These are phyloP conservation scores for Melanotaenia boesemani DNA, from an alignment of 2,797 vertebrate species.

Conservation along the genomic window DNA sequence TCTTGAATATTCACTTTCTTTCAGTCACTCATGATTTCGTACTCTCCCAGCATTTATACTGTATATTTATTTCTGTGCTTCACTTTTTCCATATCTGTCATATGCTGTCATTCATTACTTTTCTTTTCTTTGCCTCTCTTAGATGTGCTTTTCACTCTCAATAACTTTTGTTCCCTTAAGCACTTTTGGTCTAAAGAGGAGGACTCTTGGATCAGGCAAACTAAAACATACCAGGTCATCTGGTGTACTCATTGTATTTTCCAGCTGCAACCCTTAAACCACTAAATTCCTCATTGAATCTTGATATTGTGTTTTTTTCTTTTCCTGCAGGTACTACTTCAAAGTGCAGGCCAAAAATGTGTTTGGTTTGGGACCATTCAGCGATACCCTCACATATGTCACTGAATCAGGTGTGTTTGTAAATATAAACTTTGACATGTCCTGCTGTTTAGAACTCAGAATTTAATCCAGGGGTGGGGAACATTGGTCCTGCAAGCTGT, in stretches of 20 bases:
- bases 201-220: conserved; percentile 55
- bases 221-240: conserved; percentile 48
- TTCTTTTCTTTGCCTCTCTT: conserved; percentile 25
- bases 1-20: conserved; percentile 2
- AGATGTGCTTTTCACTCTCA: conserved; percentile 26
- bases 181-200: conserved; percentile 57
- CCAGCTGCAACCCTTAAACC: conserved; percentile 40
- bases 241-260: conserved; percentile 61
- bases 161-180: conserved; percentile 26
- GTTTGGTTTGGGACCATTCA: conserved; percentile 93
- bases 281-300: conserved; percentile 37
- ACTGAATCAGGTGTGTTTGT: conserved; percentile 94
- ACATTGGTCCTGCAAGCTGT: no score
- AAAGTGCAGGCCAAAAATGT: conserved; percentile 97
- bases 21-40: neutral
- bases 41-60: conserved; percentile 1
- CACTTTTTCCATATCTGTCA: conserved; percentile 41
- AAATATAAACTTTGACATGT: conserved; percentile 14
- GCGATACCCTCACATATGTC: conserved; percentile 91
- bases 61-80: conserved; percentile 13
- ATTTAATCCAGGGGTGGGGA: neutral
- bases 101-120: conserved; percentile 35
- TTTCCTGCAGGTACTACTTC: conserved; percentile 93
- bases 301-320: conserved; percentile 6
- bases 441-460: conserved; percentile 18